Evolutionary conservation across 1,140 invertebrate genomes (phyloP).

Genomic region (Lepidurus arcticus): DNA sequence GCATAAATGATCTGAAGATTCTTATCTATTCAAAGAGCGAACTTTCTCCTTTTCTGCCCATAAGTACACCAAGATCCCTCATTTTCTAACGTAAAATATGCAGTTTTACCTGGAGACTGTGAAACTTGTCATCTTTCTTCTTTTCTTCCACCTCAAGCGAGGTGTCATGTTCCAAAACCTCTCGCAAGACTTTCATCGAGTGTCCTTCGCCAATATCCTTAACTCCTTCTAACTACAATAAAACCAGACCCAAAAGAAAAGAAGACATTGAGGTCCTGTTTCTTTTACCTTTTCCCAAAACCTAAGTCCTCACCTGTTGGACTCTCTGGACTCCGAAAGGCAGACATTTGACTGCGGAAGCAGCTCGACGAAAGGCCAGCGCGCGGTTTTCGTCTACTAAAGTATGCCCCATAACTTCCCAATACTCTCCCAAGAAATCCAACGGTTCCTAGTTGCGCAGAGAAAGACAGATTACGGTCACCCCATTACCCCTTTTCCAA

Average conservation of each 20-base stretch:
- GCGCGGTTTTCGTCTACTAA: conserved; percentile 32
- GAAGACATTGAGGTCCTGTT: neutral
- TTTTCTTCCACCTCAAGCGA: conserved; percentile 34
- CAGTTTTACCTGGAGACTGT: conserved; percentile 14
- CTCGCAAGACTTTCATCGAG: conserved; percentile 27
- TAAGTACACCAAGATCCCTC: neutral
- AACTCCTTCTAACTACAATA: conserved; percentile 31
- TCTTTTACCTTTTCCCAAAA: neutral
- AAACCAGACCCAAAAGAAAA: neutral
- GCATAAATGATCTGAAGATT: no score
- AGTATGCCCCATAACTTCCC: conserved; percentile 30
- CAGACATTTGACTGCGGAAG: conserved; percentile 35
- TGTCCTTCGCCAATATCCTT: conserved; percentile 35
- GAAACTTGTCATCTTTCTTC: conserved; percentile 31
- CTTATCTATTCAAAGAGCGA: no score
- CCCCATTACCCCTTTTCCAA: neutral
- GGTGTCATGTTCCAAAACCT: conserved; percentile 28
- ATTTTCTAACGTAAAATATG: neutral
- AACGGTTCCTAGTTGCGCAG: conserved; percentile 31
- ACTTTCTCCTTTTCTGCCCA: neutral
- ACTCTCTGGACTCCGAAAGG: conserved; percentile 31
- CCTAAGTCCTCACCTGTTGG: conserved; percentile 23
- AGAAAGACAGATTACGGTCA: neutral
- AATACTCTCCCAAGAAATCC: conserved; percentile 35
- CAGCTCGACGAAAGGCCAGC: conserved; percentile 34